These are phyloP conservation scores for Drosophila paracracens DNA, from an alignment of 2,888 invertebrate species.

Conservation along the genomic window DNA sequence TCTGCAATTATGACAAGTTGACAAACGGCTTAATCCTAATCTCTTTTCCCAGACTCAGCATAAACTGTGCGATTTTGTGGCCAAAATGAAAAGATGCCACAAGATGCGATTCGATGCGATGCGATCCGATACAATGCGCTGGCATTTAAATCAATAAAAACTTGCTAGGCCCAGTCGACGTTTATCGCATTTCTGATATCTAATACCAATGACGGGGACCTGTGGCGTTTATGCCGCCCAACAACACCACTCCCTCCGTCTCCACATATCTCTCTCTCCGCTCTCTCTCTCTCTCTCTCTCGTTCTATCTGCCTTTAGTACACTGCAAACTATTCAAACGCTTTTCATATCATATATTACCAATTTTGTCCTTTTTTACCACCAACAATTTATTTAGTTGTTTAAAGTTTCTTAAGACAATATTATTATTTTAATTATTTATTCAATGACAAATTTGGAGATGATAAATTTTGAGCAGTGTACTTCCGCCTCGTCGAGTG, in stretches of 20 bases:
- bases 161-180: slow-evolving; percentile 46
- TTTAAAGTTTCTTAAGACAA: background rate
- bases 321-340: slow-evolving; percentile 1
- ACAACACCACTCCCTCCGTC: background rate
- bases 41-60: slow-evolving; percentile 54
- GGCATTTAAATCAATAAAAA: slow-evolving; percentile 79
- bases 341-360: background rate
- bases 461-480: background rate
- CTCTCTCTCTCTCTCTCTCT: background rate
- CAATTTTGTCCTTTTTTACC: background rate
- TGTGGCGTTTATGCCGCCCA: slow-evolving; percentile 28
- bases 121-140: slow-evolving; percentile 10
- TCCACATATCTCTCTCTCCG: background rate
- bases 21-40: slow-evolving; percentile 81
- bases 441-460: background rate
- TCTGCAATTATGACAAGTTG: slow-evolving; percentile 79
- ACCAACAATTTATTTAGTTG: background rate
- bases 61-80: slow-evolving; percentile 60
- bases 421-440: background rate
- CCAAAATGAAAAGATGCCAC: slow-evolving; percentile 41
- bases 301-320: background rate
- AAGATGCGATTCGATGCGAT: slow-evolving; percentile 9
- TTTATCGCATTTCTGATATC: slow-evolving; percentile 77
- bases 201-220: slow-evolving; percentile 61
- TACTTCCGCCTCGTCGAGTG: slow-evolving; percentile 62